Evolutionary conservation across 2,888 invertebrate genomes (phyloP), one percentile per base, ranked within the genome.

Genomic region (Drosophila colorata): DNA sequence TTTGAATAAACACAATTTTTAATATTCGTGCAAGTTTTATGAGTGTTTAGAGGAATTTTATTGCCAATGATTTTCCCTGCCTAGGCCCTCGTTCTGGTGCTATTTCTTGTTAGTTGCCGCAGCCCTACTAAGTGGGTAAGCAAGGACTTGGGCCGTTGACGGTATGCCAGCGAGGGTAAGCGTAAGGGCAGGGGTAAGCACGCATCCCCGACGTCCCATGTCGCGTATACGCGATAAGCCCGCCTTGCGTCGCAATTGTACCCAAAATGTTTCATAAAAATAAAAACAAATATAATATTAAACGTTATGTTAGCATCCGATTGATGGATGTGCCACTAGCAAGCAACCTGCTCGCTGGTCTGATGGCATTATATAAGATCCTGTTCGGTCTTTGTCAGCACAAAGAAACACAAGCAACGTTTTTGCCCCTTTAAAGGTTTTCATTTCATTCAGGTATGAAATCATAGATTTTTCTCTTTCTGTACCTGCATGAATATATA

Each of bases 1-100:
- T 74, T 81, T 83, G 90, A 91, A 87, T 88, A 91, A 91, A 91
- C 90, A 90, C 89, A 91, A 90, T 90, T 91, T 91, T 91, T 91
- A 91, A 92, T 92, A 91, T 92, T 89, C 91, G 81, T 90, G 90
- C 90, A 90, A 90, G 91, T 92, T 91, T 91, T 91, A 91, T 91
- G 91, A 91, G 90, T 91, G 90, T 91, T 90, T 88, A 91, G 89
- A 88, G 90, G 89, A 90, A 91, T 92, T 91, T 91, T 91, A 91
- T 92, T 91, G 92, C 91, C 78, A 84, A 90, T 88, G 90, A 91
- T 87, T 88, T 87, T 80, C 69, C 60, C 65, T 49, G 74, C 79
- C 83, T 84, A 89, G 82, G 69, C 41, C 49, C 51, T 33, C 28
- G n/a, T n/a, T 13, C 31, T 13, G 56, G 16, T 23, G 5, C 41